Conservation (phyloP, 1,140 invertebrate genomes). For the Magallana ariakensis region DNA sequence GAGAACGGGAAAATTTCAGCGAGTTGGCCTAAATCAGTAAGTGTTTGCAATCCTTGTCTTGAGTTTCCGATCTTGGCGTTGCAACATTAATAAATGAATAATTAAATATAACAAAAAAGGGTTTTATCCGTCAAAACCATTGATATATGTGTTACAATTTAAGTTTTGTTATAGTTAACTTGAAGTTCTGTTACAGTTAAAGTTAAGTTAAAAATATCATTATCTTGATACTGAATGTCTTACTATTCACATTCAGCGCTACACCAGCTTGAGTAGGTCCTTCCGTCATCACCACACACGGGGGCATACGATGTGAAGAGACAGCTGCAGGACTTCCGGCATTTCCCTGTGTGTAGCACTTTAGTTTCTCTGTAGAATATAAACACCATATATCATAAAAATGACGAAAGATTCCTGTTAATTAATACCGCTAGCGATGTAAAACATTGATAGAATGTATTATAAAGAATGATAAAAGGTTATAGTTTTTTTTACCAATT, state of each 20-base stretch:
- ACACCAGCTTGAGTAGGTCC: background rate
- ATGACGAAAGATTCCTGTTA: background rate
- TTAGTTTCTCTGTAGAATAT: background rate
- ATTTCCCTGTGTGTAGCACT: background rate
- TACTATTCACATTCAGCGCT: conserved; percentile 31
- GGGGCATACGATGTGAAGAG: background rate
- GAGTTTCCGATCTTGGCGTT: too few species aligned
- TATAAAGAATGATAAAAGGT: background rate
- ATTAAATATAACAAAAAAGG: too few species aligned
- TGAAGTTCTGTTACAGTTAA: too few species aligned
- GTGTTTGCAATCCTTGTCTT: too few species aligned
- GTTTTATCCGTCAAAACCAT: too few species aligned
- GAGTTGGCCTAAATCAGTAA: too few species aligned
- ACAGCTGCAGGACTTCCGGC: background rate
- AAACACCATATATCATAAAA: background rate
- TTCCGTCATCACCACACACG: background rate
- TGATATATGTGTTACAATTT: too few species aligned
- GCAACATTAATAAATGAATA: too few species aligned
- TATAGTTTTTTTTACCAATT: background rate
- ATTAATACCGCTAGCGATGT: background rate
- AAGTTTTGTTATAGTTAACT: too few species aligned
- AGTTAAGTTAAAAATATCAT: too few species aligned
- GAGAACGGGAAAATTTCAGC: too few species aligned
- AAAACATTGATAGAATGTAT: background rate
- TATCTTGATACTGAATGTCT: background rate